Conservation (phyloP, 2,888 invertebrate genomes). For the Stegophylla sp. region DNA sequence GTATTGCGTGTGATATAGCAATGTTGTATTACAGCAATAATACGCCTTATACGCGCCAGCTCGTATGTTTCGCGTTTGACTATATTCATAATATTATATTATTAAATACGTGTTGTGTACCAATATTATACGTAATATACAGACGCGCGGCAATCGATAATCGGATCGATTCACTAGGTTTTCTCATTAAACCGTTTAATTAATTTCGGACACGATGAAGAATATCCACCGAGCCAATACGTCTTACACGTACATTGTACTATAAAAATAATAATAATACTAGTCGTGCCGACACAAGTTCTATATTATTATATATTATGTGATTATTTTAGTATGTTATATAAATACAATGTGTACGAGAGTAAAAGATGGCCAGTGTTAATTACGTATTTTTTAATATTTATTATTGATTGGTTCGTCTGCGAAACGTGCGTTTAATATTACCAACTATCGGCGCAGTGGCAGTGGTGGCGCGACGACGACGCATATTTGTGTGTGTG, state of each 20-base stretch:
- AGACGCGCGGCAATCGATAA: slow-evolving; percentile 39
- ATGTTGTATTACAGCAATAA: neutral
- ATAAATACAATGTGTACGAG: neutral
- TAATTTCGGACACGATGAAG: slow-evolving; percentile 50
- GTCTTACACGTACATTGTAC: neutral
- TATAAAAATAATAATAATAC: neutral
- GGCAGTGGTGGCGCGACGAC: neutral
- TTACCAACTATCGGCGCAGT: neutral
- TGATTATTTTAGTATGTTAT: no score
- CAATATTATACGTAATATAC: neutral
- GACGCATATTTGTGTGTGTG: no score
- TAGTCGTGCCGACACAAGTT: neutral
- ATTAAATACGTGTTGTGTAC: neutral
- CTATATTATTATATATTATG: neutral
- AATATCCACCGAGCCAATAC: slow-evolving; percentile 1
- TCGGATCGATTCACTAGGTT: slow-evolving; percentile 52
- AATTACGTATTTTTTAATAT: neutral
- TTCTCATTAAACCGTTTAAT: slow-evolving; percentile 50
- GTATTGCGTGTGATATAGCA: neutral
- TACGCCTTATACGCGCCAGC: neutral
- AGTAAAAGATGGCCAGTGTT: no score
- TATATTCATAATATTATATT: neutral
- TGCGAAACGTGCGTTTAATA: neutral
- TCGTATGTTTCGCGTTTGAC: neutral
- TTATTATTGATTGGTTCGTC: slow-evolving; percentile 12